Conservation (phyloP, 2,113 vertebrate species). For the Chrysemys picta region DNA sequence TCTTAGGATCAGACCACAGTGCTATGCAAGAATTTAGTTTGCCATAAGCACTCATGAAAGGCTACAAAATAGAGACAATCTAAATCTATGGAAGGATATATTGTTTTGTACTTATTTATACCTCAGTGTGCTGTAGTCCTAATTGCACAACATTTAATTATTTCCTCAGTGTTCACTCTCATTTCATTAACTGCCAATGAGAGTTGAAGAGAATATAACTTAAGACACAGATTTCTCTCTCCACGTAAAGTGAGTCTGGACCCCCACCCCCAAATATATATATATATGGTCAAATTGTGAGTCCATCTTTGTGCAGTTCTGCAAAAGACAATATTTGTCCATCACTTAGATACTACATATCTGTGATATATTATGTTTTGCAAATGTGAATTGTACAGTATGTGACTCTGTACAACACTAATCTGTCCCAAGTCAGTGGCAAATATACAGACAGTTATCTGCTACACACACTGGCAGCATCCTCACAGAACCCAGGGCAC, state of each 20-base stretch:
- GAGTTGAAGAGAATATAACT: slow-evolving; percentile 58
- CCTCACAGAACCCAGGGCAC: background rate
- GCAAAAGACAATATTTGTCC: background rate
- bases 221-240: slow-evolving; percentile 64
- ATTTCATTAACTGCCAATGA: slow-evolving; percentile 69
- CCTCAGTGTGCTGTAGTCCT: slow-evolving; percentile 20
- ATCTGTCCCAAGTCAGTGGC: background rate
- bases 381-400: background rate
- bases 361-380: background rate
- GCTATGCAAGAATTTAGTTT: background rate
- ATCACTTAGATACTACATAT: background rate
- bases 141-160: slow-evolving; percentile 54
- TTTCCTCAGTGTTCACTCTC: slow-evolving; percentile 52
- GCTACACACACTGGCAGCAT: background rate
- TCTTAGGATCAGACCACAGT: background rate
- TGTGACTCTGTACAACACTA: background rate
- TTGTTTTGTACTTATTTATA: slow-evolving; percentile 15
- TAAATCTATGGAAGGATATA: background rate
- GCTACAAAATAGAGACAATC: background rate
- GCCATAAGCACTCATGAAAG: background rate
- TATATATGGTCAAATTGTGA: background rate
- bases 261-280: too few relatives aligned
- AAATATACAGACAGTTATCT: background rate
- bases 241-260: background rate
- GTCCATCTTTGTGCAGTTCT: background rate